Base-by-base conservation (phyloP, 2,113 vertebrate genomes). In the Forbesichthys agassizii region DNA sequence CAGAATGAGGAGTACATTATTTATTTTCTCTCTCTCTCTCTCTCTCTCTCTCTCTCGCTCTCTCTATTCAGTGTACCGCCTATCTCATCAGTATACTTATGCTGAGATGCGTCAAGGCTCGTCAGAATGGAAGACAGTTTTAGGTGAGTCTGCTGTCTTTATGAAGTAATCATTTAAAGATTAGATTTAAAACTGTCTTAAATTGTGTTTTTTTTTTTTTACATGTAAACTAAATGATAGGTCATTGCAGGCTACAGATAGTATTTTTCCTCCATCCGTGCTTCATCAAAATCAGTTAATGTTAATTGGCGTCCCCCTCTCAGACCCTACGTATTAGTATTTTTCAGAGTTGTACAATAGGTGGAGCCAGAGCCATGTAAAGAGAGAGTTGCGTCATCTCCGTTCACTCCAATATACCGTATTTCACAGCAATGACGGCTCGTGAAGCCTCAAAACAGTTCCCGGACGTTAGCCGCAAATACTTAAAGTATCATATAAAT, bases 81-180 rank as follows among this genome's bases (percentile, higher is more conserved):
- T 96, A 0, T 90, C 90, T 66, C 94, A 94, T 74, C 79, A 93
- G 0, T 88, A 93, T 82, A 92, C 59, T 71, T 96, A 90, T 0
- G 88, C 90, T 0, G 93, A 94, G 71, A 95, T 96, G 94, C 92
- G 90, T 16, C 86, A 80, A 78, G 64, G 87, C 14, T 83, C 93
- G 0, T 88, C 83, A 0, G 92, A 96, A 9, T 95, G 95, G 95
- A 96, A 95, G 87, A 95, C 95, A 0, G 36, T 94, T 1, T 0
- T 94, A 0, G 95, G 92, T 63, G 42, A 63, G 47, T 11, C 18
- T 11, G 20, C 49, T 14, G 13, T 11, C 11, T 9, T 9, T 52
- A 14, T 11, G 49, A 4, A 52, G 49, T 12, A 2, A 12, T 52
- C 49, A 52, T 14, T 52, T 14, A 14, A 27, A 27, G 27, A 27